These are phyloP conservation scores for Diabrotica balteata DNA, from an alignment of 2,888 invertebrate species.

Conservation along the genomic window DNA sequence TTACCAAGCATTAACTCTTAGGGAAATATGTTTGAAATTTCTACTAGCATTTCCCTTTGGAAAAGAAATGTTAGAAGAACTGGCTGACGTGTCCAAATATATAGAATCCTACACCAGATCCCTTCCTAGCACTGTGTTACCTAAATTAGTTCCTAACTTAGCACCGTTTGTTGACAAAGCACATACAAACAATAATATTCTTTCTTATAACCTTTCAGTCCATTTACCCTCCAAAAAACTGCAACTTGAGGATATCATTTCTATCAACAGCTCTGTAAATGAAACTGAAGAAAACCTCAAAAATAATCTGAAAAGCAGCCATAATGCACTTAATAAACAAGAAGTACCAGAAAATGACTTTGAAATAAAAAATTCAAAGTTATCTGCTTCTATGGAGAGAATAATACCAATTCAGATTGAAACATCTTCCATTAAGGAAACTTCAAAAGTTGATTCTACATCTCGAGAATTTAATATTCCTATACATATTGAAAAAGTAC, in stretches of 20 bases:
- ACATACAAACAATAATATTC: constrained; percentile 35
- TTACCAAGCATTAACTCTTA: constrained; percentile 58
- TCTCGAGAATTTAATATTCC: not conserved
- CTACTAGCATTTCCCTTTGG: constrained; percentile 75
- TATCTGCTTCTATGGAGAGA: not conserved
- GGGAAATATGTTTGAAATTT: constrained; percentile 71
- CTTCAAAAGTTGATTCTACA: too few species aligned
- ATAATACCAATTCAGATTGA: constrained; percentile 3
- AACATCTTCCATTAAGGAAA: not conserved
- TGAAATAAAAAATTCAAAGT: not conserved
- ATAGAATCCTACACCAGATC: constrained; percentile 46
- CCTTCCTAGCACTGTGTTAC: constrained; percentile 37
- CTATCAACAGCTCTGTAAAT: constrained; percentile 5
- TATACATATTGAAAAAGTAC: not conserved
- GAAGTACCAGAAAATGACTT: not conserved
- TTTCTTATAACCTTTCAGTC: constrained; percentile 42
- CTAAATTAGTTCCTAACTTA: constrained; percentile 38
- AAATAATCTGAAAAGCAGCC: not conserved
- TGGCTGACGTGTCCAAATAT: constrained; percentile 69
- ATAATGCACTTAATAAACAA: constrained; percentile 3
- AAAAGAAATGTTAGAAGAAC: constrained; percentile 70
- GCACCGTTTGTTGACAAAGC: constrained; percentile 36
- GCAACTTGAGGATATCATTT: constrained; percentile 4
- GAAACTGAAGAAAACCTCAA: not conserved
- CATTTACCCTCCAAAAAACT: constrained; percentile 21